Conservation (phyloP, 2,113 vertebrate genomes). For the Oreotrochilus melanogaster region DNA sequence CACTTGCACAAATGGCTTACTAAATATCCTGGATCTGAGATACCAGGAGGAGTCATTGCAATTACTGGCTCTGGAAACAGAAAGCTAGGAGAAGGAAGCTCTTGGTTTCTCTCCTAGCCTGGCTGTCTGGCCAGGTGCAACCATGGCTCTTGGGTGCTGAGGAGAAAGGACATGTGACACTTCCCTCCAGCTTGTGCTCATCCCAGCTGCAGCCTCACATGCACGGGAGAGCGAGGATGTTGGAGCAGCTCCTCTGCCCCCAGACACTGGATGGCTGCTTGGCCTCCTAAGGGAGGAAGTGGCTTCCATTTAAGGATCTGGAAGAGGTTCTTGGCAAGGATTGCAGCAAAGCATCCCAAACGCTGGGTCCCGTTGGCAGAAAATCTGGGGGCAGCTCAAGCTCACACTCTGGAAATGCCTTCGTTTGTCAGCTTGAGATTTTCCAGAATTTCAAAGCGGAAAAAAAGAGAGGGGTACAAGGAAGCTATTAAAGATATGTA, state of each 20-base stretch:
- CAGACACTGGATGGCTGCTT: neutral
- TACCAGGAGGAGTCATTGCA: neutral
- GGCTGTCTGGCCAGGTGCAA: neutral
- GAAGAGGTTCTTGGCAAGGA: conserved; percentile 1
- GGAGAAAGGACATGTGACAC: neutral
- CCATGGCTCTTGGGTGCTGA: neutral
- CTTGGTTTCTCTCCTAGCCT: neutral
- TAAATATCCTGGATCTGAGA: neutral
- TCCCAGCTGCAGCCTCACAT: neutral
- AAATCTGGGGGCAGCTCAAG: neutral
- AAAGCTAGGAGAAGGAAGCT: neutral
- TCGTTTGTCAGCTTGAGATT: conserved; percentile 78
- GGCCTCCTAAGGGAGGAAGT: conserved; percentile 48
- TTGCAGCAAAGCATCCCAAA: neutral
- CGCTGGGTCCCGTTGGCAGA: neutral
- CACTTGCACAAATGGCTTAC: neutral
- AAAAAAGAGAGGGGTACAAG: conserved; percentile 69
- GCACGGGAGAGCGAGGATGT: neutral
- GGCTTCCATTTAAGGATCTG: conserved; percentile 51
- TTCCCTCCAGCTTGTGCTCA: neutral
- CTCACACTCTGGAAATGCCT: conserved; percentile 38
- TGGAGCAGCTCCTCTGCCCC: neutral
- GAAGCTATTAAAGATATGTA: conserved; percentile 81
- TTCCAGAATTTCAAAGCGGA: conserved; percentile 78
- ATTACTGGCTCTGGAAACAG: neutral